These are phyloP conservation scores for Helarctos malayanus DNA, from an alignment of 2,797 vertebrate genomes.

Conservation along the genomic window DNA sequence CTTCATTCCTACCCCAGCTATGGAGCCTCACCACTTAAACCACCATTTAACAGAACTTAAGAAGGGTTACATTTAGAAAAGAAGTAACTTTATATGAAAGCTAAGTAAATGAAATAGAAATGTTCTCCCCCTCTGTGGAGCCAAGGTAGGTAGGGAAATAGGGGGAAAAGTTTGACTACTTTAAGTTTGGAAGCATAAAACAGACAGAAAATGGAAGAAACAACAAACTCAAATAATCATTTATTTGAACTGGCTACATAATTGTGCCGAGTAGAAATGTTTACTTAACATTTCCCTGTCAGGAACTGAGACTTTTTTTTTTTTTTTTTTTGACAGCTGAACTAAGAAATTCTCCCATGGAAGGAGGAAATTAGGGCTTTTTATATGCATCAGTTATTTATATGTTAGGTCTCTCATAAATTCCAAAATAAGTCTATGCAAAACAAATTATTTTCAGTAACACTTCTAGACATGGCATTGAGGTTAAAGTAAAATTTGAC, in stretches of 20 bases:
- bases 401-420: not conserved
- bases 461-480: not conserved
- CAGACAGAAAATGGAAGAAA: conserved; percentile 47
- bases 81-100: conserved; percentile 10
- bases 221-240: not conserved
- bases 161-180: not conserved
- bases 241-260: not conserved
- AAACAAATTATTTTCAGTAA: conserved; percentile 62
- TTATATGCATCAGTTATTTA: not conserved
- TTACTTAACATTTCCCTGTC: not conserved
- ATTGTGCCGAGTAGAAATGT: not conserved
- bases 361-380: not conserved
- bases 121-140: not conserved
- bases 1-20: not conserved
- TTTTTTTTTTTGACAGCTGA: not conserved
- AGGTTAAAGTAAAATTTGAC: conserved; percentile 48
- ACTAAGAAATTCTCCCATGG: not conserved
- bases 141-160: not conserved
- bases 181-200: conserved; percentile 24
- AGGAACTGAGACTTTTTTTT: not conserved
- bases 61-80: not conserved
- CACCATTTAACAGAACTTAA: not conserved
- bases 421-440: conserved; percentile 18
- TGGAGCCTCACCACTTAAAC: not conserved
- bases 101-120: not conserved